Conservation (phyloP, 2,113 vertebrate species). For the Haemorhous mexicanus region DNA sequence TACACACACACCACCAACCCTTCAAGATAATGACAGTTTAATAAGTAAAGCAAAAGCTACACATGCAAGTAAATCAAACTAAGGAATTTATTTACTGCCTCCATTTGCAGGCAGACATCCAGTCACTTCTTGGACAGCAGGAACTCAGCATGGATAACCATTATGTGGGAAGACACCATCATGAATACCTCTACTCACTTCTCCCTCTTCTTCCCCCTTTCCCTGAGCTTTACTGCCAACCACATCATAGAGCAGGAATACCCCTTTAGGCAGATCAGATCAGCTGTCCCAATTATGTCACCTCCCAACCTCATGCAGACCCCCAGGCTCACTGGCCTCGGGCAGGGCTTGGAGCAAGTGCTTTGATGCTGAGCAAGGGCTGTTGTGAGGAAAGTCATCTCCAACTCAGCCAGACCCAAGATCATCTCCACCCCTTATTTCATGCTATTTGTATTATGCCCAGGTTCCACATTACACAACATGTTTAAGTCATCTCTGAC, state of each 20-base stretch:
- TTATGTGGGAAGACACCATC: background rate
- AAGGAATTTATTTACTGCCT: background rate
- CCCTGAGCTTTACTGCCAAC: background rate
- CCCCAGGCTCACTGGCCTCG: rapidly evolving
- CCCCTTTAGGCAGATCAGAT: background rate
- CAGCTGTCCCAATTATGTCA: background rate
- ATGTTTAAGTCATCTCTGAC: background rate
- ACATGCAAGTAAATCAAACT: background rate
- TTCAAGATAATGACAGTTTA: background rate
- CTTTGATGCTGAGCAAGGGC: background rate
- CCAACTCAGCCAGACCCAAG: background rate
- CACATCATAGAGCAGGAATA: background rate
- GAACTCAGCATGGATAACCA: background rate
- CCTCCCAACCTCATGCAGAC: background rate
- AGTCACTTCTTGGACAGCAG: background rate
- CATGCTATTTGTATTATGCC: background rate
- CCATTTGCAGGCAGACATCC: background rate
- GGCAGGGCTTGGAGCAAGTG: background rate
- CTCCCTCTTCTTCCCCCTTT: background rate
- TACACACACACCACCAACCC: no score
- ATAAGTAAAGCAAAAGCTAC: background rate
- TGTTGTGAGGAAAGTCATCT: background rate
- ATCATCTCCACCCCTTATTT: background rate
- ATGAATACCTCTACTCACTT: background rate
- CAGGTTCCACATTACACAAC: background rate